Evolutionary conservation across 2,797 vertebrate genomes (phyloP), one percentile per base, ranked within the genome.

Genomic region (Geotrypetes seraphini): DNA sequence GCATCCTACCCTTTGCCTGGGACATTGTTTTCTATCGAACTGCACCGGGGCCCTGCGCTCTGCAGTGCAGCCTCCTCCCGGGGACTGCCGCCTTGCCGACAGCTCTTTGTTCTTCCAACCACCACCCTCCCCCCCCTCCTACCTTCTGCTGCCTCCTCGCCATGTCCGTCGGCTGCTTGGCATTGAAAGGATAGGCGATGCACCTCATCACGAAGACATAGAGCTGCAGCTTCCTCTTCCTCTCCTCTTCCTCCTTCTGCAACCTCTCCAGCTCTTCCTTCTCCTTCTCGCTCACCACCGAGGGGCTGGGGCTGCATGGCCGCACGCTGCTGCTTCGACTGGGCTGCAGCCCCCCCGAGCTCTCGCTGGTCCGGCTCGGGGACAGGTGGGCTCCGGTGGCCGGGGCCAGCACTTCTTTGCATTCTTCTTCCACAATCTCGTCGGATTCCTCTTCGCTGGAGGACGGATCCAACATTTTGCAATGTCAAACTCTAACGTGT

Each of bases 191-290:
- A 63, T 97, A 92, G 19, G 93, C 94, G 57, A 97, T 95, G 75
- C 93, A 97, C 59, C 94, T 86, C 92, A 95, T 94, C 52, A 97
- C 91, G 74, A 97, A 97, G 61, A 97, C 94, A 22, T 97, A 97
- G 19, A 97, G 85, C 84, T 97, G 94, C 56, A 97, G 89, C 63
- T 87, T 84, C 78, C 85, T 95, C 53, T 96, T 96, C 63, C 89
- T 83, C 64, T 96, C 92, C 43, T 96, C 93, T 40, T 97, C 94
- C 45, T 96, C 91, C 47, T 87, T 80, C 64, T 93, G 94, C 81
- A 97, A 79, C 71, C 86, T 84, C 75, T 97, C 92, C 62, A 94
- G 67, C 69, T 97, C 93, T 32, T 97, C 94, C 43, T 93, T 95
- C 70, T 97, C 93, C 60, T 95, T 96, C 73, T 95, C 92, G 62